Conservation (phyloP, 2,797 vertebrate genomes). For the Sebastes iracundus region DNA sequence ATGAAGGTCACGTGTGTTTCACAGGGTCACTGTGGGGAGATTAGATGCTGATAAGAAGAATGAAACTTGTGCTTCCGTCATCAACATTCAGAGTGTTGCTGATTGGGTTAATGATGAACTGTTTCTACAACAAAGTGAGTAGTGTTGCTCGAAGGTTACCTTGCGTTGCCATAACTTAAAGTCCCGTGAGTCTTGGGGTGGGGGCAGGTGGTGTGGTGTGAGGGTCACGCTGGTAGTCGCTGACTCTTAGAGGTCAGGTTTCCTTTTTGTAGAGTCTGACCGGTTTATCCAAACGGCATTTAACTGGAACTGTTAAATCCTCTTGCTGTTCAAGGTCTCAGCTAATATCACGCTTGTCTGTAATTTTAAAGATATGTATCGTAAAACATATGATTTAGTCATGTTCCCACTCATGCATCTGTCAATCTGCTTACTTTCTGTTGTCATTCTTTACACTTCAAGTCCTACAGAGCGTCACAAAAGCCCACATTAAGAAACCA, state of each 20-base stretch:
- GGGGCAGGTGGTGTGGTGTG: not conserved
- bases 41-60: constrained; percentile 28
- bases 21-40: not conserved
- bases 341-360: not conserved
- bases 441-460: constrained; percentile 3
- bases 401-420: not conserved
- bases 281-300: not conserved
- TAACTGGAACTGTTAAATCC: not conserved
- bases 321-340: not conserved
- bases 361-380: not conserved
- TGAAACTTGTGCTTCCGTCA: not conserved
- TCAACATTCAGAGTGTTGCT: not conserved
- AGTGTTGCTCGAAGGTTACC: constrained; percentile 44
- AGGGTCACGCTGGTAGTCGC: not conserved
- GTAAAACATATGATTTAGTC: not conserved
- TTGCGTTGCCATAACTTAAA: constrained; percentile 50
- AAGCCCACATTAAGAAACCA: not conserved
- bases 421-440: constrained; percentile 17
- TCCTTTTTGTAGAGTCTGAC: not conserved
- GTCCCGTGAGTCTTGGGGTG: not conserved
- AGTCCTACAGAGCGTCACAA: not conserved
- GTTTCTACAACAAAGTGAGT: constrained; percentile 10
- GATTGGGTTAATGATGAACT: constrained; percentile 63
- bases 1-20: constrained; percentile 25
- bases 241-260: constrained; percentile 41